Evolutionary conservation across 2,888 invertebrate species (phyloP).

Genomic region (Leptogaster cylindrica): DNA sequence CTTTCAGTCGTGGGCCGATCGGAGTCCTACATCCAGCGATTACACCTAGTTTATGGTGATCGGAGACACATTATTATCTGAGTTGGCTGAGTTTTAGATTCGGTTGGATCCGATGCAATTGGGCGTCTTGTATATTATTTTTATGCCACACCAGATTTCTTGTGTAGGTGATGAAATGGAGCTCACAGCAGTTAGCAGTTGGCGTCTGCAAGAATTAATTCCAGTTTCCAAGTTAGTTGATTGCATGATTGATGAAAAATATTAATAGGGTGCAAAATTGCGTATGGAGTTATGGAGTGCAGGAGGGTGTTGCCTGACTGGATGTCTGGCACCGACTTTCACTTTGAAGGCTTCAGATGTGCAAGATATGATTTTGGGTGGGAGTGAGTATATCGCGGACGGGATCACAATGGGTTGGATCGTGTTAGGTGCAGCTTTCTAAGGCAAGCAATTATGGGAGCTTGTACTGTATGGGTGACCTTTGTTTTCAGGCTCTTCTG

Average conservation of each 20-base stretch:
- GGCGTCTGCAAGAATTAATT: background rate
- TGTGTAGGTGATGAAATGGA: slow-evolving; percentile 38
- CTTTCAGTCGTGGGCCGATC: slow-evolving; percentile 7
- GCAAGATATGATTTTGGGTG: background rate
- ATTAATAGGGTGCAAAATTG: slow-evolving; percentile 15
- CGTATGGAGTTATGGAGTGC: background rate
- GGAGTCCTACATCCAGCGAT: slow-evolving; percentile 10
- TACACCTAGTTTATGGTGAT: background rate
- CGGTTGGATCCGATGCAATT: background rate
- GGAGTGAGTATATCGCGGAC: background rate
- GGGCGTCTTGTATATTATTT: background rate
- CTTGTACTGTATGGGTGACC: no score
- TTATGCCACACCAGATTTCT: background rate
- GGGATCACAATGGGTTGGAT: background rate
- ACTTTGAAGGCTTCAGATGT: background rate
- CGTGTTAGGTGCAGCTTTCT: no score
- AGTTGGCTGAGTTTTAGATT: background rate
- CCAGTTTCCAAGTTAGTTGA: slow-evolving; percentile 5
- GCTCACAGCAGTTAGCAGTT: background rate
- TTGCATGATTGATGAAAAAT: slow-evolving; percentile 26
- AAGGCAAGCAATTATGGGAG: no score
- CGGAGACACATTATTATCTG: background rate
- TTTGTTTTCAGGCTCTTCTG: no score
- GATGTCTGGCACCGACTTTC: slow-evolving; percentile 14
- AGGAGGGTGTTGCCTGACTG: no score